Evolutionary conservation across 2,797 vertebrate genomes (phyloP).

Genomic region (Ctenosaura bakeri): DNA sequence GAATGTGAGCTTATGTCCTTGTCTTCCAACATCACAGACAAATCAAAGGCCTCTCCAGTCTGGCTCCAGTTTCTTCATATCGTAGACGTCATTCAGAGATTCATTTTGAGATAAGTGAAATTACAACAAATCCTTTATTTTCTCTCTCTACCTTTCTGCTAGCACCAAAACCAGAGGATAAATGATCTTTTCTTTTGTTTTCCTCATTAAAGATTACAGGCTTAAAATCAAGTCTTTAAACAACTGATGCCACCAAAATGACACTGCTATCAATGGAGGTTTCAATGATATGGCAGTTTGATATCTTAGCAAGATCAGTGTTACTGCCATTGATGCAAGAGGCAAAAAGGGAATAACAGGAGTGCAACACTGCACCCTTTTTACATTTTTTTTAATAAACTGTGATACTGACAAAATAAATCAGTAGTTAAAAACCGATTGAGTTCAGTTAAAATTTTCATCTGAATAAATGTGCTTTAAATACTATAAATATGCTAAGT

Average conservation of each 20-base stretch:
- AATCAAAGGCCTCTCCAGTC: not conserved
- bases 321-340: constrained; percentile 17
- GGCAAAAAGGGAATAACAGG: not conserved
- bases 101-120: not conserved
- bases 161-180: not conserved
- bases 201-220: not conserved
- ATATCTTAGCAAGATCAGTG: not conserved
- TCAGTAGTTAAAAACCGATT: not conserved
- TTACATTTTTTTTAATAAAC: constrained; percentile 18
- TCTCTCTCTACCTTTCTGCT: not conserved
- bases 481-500: not conserved
- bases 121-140: not conserved
- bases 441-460: not conserved
- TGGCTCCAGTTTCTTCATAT: not conserved
- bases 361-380: constrained; percentile 7
- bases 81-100: not conserved
- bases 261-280: not conserved
- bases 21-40: not conserved
- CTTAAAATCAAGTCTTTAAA: constrained; percentile 10
- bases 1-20: not conserved
- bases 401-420: constrained; percentile 28
- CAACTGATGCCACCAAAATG: not conserved
- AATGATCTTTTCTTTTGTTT: not conserved
- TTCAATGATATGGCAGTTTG: not conserved
- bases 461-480: not conserved